Percentiles rank a stretch among this genome's conserved stretches.
These are phyloP conservation scores for Halichondria panicea DNA, from an alignment of 37 sponge, comb jelly and placozoan genomes.

Conservation along the genomic window DNA sequence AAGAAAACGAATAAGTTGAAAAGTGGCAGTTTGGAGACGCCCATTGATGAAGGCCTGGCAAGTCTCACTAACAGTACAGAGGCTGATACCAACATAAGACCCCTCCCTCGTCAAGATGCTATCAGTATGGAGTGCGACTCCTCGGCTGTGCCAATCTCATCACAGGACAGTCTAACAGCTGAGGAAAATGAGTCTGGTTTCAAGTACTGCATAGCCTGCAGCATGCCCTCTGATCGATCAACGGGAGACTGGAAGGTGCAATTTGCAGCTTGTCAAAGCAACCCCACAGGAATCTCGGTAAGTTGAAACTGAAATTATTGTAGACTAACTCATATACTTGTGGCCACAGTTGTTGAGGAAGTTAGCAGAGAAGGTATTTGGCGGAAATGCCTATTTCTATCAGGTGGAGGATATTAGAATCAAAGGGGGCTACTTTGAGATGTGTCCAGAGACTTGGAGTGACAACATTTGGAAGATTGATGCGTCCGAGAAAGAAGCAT, in stretches of 20 bases:
- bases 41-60: background rate
- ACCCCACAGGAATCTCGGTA: conserved; percentile 55
- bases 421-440: too few relatives aligned
- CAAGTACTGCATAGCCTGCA: conserved; percentile 58
- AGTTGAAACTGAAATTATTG: conserved; percentile 1
- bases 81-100: background rate
- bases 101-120: background rate
- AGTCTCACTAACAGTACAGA: background rate
- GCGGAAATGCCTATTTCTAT: too few relatives aligned
- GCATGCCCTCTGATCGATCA: conserved; percentile 14
- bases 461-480: too few relatives aligned
- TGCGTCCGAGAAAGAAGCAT: too few relatives aligned
- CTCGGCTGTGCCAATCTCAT: background rate
- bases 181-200: conserved; percentile 9
- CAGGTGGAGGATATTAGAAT: too few relatives aligned
- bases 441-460: too few relatives aligned
- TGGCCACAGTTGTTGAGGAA: too few relatives aligned
- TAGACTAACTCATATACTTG: background rate
- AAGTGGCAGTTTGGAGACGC: background rate
- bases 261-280: conserved; percentile 20
- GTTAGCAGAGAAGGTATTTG: too few relatives aligned
- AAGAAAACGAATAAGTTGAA: background rate
- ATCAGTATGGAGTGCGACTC: background rate
- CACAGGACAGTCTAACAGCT: background rate
- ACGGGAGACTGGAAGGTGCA: conserved; percentile 13